Evolutionary conservation across 2,888 invertebrate genomes (phyloP), one percentile per base, ranked within the genome.

Genomic region (Silvanus unidentatus): DNA sequence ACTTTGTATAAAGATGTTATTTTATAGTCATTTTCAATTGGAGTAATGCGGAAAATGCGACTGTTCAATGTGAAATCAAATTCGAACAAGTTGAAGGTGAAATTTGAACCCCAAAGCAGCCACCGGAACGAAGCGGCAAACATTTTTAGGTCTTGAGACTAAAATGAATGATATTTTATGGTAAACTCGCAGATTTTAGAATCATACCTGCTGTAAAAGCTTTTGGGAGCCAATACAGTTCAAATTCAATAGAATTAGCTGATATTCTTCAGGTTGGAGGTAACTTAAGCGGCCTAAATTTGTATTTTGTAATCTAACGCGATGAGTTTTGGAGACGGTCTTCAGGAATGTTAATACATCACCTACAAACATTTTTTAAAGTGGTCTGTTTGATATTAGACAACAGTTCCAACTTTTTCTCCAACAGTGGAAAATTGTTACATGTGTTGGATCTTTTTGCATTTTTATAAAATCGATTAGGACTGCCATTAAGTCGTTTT

Each of bases 91-190:
- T n/a, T 22, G 15, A 50, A 47, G 30, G 40, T 32, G n/a, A n/a
- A n/a, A n/a, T n/a, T n/a, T n/a, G 10, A 13, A n/a, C 51, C 51
- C 42, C 50, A 49, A 9, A 62, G 44, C 12, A 65, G 15, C 65
- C 65, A 65, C 39, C 57, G 52, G 39, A 50, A 59, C 8, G 62
- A 62, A 42, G 47, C 48, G 28, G 53, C 50, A 34, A 63, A 60
- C 15, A 63, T 40, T n/a, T n/a, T n/a, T n/a, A 42, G 39, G 41
- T 53, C 36, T 35, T 53, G 42, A 2, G 63, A 63, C 59, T 64
- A 43, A 39, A 22, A 22, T 5, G 8, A 22, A 22, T 22, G 8
- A 5, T 22, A 22, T 8, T 22, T 10, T 14, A 44, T 12, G 13
- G 3, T 41, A 29, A 1, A 22, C 1, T n/a, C n/a, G 1, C 5